These are phyloP conservation scores for Lutjanus erythropterus DNA, from an alignment of 2,113 vertebrate genomes.

Conservation along the genomic window DNA sequence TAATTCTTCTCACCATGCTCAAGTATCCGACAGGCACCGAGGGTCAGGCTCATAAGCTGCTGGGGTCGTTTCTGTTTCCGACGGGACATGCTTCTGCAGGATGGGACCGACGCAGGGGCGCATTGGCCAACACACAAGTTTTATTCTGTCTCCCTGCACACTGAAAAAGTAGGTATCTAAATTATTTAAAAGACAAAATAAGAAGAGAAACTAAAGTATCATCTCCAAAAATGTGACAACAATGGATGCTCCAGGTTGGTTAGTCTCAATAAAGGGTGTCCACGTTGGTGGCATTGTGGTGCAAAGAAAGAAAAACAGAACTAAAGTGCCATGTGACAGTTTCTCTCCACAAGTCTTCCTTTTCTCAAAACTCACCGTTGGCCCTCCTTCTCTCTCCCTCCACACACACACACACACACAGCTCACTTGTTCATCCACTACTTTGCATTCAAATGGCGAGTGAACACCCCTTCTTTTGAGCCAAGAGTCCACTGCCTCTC, in stretches of 20 bases:
- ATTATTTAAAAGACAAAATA: conserved; percentile 47
- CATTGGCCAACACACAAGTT: conserved; percentile 72
- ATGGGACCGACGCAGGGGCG: conserved; percentile 59
- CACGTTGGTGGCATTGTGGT: conserved; percentile 61
- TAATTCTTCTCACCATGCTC: conserved; percentile 81
- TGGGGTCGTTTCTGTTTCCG: conserved; percentile 85
- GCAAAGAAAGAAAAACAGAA: conserved; percentile 56
- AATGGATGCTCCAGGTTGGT: conserved; percentile 32
- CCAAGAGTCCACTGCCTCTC: conserved; percentile 71
- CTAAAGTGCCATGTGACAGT: conserved; percentile 73
- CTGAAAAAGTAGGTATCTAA: conserved; percentile 71
- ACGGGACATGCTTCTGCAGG: conserved; percentile 81
- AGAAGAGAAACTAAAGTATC: conserved; percentile 13
- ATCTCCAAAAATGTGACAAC: conserved; percentile 44
- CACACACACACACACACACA: conserved; percentile 77
- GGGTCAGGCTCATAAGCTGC: conserved; percentile 81
- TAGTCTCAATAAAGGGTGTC: conserved; percentile 40
- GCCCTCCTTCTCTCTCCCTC: conserved; percentile 53
- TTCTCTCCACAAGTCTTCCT: conserved; percentile 75
- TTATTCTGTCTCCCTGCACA: conserved; percentile 70
- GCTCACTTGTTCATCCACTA: conserved; percentile 83
- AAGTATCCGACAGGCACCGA: conserved; percentile 73
- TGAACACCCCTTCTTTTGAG: conserved; percentile 80
- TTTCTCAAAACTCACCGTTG: conserved; percentile 75
- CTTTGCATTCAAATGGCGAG: conserved; percentile 87